Conservation (phyloP, 1,140 invertebrate genomes). For the Trichogramma pretiosum region DNA sequence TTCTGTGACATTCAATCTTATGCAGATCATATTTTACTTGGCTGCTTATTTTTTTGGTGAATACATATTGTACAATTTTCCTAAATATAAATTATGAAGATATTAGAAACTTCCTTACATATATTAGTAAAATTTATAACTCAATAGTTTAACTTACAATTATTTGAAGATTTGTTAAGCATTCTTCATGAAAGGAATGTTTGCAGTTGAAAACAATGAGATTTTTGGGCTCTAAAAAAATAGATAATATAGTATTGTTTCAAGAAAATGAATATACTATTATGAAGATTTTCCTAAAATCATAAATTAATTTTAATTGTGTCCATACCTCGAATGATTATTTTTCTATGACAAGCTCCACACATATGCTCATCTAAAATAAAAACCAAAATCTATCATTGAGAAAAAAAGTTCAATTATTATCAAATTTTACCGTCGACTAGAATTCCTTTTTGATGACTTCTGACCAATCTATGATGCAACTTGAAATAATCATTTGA, state of each 20-base stretch:
- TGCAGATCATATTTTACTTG: slow-evolving; percentile 32
- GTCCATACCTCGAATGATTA: slow-evolving; percentile 57
- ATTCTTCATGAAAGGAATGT: slow-evolving; percentile 82
- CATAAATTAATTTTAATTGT: background rate
- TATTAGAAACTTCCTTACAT: background rate
- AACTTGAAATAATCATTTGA: slow-evolving; percentile 82
- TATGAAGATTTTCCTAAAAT: background rate
- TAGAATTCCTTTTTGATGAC: slow-evolving; percentile 69
- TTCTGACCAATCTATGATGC: slow-evolving; percentile 69
- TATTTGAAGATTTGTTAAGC: slow-evolving; percentile 51
- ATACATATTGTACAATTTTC: slow-evolving; percentile 55
- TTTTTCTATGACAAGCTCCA: slow-evolving; percentile 62
- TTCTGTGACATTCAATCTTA: no score
- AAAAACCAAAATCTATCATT: slow-evolving; percentile 7
- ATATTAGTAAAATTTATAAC: slow-evolving; percentile 6
- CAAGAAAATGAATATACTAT: slow-evolving; percentile 22
- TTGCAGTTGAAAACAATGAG: slow-evolving; percentile 79
- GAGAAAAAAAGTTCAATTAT: slow-evolving; percentile 3
- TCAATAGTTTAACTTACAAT: slow-evolving; percentile 26
- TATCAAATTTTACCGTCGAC: slow-evolving; percentile 47
- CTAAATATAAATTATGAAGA: slow-evolving; percentile 25
- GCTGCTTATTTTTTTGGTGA: slow-evolving; percentile 38
- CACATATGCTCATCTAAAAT: slow-evolving; percentile 62
- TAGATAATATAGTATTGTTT: slow-evolving; percentile 30
- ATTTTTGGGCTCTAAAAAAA: slow-evolving; percentile 55